These are phyloP conservation scores for Echinarachnius parma DNA, from an alignment of 53 echinoderm and acorn worm genomes.

Conservation along the genomic window DNA sequence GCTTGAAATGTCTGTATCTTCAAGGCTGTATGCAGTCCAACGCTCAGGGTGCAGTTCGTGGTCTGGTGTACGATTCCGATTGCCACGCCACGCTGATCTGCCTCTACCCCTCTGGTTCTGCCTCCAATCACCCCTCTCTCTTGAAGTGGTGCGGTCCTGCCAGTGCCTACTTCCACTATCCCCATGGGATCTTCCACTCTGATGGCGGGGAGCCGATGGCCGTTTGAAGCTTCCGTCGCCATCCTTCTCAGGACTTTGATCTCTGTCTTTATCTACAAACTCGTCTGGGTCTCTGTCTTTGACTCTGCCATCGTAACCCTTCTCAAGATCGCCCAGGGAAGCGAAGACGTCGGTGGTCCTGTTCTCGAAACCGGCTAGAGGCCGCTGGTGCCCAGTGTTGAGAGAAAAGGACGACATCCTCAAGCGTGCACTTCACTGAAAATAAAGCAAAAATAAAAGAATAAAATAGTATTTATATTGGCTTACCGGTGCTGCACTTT, in stretches of 20 bases:
- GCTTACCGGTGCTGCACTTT: no score
- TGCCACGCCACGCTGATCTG: neutral
- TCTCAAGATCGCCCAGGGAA: slow-evolving; percentile 65
- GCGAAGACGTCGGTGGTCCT: slow-evolving; percentile 64
- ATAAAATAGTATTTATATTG: no score
- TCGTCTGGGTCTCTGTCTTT: slow-evolving; percentile 22
- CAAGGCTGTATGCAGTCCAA: slow-evolving; percentile 73
- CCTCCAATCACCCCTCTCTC: neutral
- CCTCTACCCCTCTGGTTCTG: slow-evolving; percentile 4
- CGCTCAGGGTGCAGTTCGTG: slow-evolving; percentile 61
- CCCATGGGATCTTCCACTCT: slow-evolving; percentile 8
- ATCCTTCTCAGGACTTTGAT: slow-evolving; percentile 18
- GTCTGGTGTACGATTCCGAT: slow-evolving; percentile 44
- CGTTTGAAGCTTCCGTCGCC: slow-evolving; percentile 52
- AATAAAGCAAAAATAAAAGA: no score
- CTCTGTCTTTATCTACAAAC: slow-evolving; percentile 17
- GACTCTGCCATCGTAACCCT: slow-evolving; percentile 44
- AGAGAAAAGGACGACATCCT: slow-evolving; percentile 15
- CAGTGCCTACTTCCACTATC: neutral
- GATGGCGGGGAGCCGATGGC: slow-evolving; percentile 31
- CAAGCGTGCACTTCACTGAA: no score
- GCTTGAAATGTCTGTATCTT: slow-evolving; percentile 67
- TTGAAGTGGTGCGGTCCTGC: neutral
- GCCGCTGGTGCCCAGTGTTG: slow-evolving; percentile 14
- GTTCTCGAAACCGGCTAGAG: slow-evolving; percentile 37